Conservation (phyloP, 2,888 invertebrate species). For the Thymelicus acteon region DNA sequence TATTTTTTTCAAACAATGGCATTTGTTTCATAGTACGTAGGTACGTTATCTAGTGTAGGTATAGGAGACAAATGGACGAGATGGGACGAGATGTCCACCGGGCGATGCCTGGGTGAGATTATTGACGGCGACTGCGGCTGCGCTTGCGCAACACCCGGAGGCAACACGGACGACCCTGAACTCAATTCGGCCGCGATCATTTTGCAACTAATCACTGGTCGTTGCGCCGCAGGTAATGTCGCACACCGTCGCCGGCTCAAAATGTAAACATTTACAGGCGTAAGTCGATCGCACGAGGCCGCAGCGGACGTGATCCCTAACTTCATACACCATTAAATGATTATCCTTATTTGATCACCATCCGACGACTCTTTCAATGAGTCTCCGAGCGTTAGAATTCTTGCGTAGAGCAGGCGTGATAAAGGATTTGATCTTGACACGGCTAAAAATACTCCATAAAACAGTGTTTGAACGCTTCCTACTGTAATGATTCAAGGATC, state of each 20-base stretch:
- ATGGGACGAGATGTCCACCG: background rate
- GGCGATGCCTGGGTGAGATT: conserved; percentile 4
- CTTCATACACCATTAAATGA: conserved; percentile 56
- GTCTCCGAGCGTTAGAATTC: conserved; percentile 18
- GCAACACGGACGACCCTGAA: conserved; percentile 79
- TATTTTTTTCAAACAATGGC: background rate
- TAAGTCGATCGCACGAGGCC: conserved; percentile 74
- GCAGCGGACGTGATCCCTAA: conserved; percentile 68
- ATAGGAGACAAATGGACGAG: conserved; percentile 6
- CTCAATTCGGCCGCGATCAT: conserved; percentile 80
- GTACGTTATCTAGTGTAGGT: background rate
- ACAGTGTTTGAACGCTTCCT: conserved; percentile 38
- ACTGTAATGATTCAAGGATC: conserved; percentile 45
- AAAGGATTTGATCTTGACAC: conserved; percentile 19
- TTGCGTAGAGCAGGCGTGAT: conserved; percentile 12
- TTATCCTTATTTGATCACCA: conserved; percentile 54
- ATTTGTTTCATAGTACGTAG: background rate
- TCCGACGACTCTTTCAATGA: conserved; percentile 41
- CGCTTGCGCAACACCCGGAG: conserved; percentile 80
- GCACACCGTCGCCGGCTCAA: conserved; percentile 72
- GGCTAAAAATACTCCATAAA: conserved; percentile 41
- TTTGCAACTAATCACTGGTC: conserved; percentile 81
- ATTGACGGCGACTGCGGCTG: conserved; percentile 42
- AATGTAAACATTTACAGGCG: conserved; percentile 84
- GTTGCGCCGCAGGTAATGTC: conserved; percentile 57